phyloP scores from a whole-genome alignment of 2,113 vertebrate species.

The Hyperopisus bebe region DNA sequence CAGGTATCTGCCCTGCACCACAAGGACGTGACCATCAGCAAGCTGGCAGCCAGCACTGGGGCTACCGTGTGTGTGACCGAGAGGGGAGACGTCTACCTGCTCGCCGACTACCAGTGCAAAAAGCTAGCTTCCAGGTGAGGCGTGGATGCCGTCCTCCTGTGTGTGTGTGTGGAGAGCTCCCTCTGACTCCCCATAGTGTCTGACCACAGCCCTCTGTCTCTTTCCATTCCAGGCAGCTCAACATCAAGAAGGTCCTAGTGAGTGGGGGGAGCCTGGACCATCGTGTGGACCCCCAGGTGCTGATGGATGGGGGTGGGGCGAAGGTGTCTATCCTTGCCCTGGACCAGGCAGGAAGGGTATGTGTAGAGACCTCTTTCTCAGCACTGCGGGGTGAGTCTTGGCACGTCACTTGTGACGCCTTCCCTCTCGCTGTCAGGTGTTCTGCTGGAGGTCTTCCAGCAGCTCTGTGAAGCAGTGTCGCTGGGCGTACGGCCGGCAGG shows the following conservation, averaged over 20 bases:
- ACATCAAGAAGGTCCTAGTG: conserved; percentile 88
- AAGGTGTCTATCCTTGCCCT: conserved; percentile 76
- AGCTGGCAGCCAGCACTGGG: conserved; percentile 83
- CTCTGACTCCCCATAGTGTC: not conserved
- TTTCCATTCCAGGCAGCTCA: conserved; percentile 70
- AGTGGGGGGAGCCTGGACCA: conserved; percentile 84
- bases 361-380: conserved; percentile 32
- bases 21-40: conserved; percentile 75
- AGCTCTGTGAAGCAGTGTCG: conserved; percentile 78
- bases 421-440: conserved; percentile 67
- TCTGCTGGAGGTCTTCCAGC: conserved; percentile 79
- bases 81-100: conserved; percentile 86
- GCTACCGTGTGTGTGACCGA: conserved; percentile 89
- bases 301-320: conserved; percentile 78
- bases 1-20: conserved; percentile 91
- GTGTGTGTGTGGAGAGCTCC: not conserved
- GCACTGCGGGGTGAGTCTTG: not conserved
- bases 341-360: conserved; percentile 89
- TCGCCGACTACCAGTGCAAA: conserved; percentile 92
- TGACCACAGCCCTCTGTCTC: not conserved
- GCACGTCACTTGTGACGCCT: not conserved
- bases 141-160: not conserved
- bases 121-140: conserved; percentile 91
- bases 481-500: conserved; percentile 89
- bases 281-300: conserved; percentile 76